Percentiles rank a stretch among this genome's conserved stretches.
Conservation (phyloP, 2,113 vertebrate species). For the Atractosteus spatula region DNA sequence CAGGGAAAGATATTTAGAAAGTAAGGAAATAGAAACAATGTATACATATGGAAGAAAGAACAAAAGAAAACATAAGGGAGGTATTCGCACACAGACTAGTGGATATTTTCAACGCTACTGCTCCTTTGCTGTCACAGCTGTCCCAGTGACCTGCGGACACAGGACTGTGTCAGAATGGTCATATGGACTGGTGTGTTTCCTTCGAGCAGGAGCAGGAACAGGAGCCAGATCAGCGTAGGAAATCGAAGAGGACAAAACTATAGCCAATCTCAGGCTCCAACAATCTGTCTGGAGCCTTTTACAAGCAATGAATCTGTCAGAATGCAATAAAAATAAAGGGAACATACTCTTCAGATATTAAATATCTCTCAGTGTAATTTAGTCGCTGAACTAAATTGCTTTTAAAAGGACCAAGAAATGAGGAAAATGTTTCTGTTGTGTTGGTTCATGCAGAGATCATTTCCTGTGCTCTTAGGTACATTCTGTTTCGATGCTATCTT, state of each 20-base stretch:
- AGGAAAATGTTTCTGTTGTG: background rate
- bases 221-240: background rate
- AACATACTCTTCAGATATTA: conserved; percentile 14
- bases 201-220: no score
- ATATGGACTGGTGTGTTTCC: no score
- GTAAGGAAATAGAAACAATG: no score
- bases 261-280: background rate
- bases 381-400: conserved; percentile 4
- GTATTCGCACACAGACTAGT: no score
- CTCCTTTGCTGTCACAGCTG: no score
- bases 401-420: background rate
- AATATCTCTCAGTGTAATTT: conserved; percentile 6
- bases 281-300: conserved; percentile 10
- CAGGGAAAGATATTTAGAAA: no score
- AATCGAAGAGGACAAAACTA: background rate
- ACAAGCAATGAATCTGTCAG: conserved; percentile 9
- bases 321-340: background rate
- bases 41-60: no score
- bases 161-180: no score
- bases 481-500: background rate
- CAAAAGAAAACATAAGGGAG: no score
- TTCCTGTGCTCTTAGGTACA: background rate
- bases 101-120: no score
- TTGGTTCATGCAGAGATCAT: background rate
- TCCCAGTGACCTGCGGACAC: no score